Conservation (phyloP, 1,140 invertebrate genomes). For the Lithobius niger region DNA sequence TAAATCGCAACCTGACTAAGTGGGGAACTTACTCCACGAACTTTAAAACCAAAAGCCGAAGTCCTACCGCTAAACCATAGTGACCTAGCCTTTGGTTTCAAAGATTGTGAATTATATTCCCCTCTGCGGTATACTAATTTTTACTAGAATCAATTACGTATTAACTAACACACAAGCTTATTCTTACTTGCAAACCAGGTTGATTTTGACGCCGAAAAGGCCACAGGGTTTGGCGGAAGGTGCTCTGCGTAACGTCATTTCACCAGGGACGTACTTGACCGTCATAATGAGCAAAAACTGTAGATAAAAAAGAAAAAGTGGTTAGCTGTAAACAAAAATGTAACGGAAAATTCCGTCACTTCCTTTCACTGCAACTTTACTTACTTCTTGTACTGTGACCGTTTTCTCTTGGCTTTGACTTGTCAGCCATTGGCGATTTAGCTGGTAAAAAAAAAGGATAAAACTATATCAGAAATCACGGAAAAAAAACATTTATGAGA, state of each 20-base stretch:
- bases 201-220: constrained; percentile 74
- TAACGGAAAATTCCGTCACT: not conserved
- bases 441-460: constrained; percentile 31
- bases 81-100: too few relatives aligned
- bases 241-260: constrained; percentile 58
- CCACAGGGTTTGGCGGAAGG: constrained; percentile 67
- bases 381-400: constrained; percentile 37
- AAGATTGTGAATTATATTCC: too few relatives aligned
- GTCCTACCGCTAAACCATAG: too few relatives aligned
- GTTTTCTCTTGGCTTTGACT: constrained; percentile 41
- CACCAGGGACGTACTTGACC: constrained; percentile 60
- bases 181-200: constrained; percentile 67
- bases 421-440: constrained; percentile 50
- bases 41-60: too few relatives aligned
- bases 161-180: too few relatives aligned
- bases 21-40: too few relatives aligned
- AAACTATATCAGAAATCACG: not conserved
- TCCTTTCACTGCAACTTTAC: not conserved
- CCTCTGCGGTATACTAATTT: too few relatives aligned
- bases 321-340: not conserved
- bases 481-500: too few relatives aligned
- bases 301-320: constrained; percentile 7
- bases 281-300: constrained; percentile 41
- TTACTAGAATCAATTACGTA: too few relatives aligned
- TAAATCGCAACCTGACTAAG: too few relatives aligned